phyloP scores from a whole-genome alignment of 2,113 vertebrate species.

The Xiphophorus maculatus region DNA sequence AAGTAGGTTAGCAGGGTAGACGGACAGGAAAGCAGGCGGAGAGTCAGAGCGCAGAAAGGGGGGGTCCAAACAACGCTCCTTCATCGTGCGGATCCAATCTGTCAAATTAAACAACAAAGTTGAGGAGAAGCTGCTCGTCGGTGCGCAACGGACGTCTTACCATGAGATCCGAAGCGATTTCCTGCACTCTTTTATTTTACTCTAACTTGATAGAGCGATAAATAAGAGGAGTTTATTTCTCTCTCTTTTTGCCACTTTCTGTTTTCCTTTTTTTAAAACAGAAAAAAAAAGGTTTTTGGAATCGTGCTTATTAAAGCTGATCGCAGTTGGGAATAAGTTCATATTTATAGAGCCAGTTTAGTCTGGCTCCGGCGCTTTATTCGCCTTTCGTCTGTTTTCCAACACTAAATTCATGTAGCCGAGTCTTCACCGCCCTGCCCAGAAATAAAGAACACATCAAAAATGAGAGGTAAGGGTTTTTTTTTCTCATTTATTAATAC shows the following conservation, averaged over 20 bases:
- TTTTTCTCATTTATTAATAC: background rate
- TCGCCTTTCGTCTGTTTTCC: conserved; percentile 3
- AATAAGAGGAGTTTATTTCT: conserved; percentile 35
- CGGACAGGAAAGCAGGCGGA: conserved; percentile 73
- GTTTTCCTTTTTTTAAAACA: background rate
- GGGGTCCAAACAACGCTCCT: conserved; percentile 37
- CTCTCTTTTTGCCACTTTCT: conserved; percentile 13
- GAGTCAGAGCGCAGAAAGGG: conserved; percentile 50
- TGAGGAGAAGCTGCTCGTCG: conserved; percentile 23
- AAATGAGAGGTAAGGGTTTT: conserved; percentile 79
- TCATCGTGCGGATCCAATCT: conserved; percentile 62
- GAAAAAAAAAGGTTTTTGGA: no score
- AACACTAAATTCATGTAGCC: conserved; percentile 66
- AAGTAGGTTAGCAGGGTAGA: conserved; percentile 84
- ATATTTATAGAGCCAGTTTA: conserved; percentile 40
- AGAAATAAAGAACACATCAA: conserved; percentile 41
- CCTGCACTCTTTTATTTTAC: conserved; percentile 41
- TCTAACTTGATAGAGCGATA: conserved; percentile 66
- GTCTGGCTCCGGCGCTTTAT: conserved; percentile 19
- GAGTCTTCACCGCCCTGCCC: conserved; percentile 26
- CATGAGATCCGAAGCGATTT: conserved; percentile 59
- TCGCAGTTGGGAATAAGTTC: conserved; percentile 50
- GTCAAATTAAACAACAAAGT: conserved; percentile 54
- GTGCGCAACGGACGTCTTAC: conserved; percentile 22
- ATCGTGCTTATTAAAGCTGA: conserved; percentile 17